Percentiles rank a stretch among this genome's conserved stretches.
These are phyloP conservation scores for Delichon dasypus DNA, from an alignment of 2,797 vertebrate genomes.

Conservation along the genomic window DNA sequence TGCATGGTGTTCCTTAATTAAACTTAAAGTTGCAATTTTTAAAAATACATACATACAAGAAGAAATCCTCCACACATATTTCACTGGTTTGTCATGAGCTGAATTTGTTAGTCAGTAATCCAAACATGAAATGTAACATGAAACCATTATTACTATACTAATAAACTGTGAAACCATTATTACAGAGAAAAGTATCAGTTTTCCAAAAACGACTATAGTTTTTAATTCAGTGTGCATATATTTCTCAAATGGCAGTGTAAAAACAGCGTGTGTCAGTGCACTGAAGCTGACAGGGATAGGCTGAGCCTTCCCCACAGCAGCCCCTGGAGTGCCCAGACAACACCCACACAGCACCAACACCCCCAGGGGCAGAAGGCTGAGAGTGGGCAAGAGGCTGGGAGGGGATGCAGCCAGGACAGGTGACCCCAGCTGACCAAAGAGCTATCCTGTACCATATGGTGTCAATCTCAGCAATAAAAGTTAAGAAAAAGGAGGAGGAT, in stretches of 20 bases:
- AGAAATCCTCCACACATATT: not conserved
- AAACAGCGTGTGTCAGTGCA: accelerated
- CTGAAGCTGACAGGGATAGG: not conserved
- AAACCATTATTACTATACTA: not conserved
- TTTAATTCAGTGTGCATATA: not conserved
- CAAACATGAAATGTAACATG: not conserved
- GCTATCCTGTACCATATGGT: accelerated
- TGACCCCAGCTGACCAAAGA: not conserved
- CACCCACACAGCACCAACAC: not conserved
- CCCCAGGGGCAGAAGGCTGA: accelerated
- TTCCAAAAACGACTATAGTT: not conserved
- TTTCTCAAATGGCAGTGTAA: not conserved
- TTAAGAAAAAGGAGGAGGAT: not conserved
- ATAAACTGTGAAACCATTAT: not conserved
- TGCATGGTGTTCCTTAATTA: not conserved
- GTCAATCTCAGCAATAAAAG: not conserved
- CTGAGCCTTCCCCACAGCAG: not conserved
- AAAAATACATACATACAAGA: not conserved
- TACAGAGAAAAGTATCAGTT: not conserved
- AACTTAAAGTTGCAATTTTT: not conserved
- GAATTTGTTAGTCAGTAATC: not conserved
- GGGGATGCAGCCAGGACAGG: not conserved
- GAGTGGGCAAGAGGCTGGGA: not conserved
- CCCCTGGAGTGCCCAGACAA: not conserved
- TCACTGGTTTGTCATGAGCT: not conserved